A percentile compares a stretch with the other conserved stretches of the same genome.
Evolutionary conservation across 2,888 invertebrate genomes (phyloP).

Genomic region (Liodrosophila aerea): DNA sequence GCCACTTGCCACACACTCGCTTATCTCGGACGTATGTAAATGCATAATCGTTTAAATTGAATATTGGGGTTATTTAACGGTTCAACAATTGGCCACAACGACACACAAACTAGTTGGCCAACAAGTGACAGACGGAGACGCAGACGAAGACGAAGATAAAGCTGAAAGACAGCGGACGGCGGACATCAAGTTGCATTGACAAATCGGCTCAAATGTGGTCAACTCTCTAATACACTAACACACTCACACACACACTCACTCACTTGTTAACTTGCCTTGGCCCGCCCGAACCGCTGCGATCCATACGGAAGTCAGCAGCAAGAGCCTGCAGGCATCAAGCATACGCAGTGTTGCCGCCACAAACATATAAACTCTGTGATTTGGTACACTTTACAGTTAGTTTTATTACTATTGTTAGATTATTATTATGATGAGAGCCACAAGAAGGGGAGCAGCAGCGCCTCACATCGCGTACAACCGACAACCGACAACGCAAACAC

Average conservation of each 20-base stretch:
- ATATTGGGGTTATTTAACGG: conserved; percentile 73
- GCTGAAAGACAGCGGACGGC: conserved; percentile 25
- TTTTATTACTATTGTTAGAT: too few relatives aligned
- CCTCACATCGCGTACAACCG: conserved; percentile 19
- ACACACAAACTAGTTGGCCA: conserved; percentile 62
- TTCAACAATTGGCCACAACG: conserved; percentile 44
- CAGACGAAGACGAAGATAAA: too few relatives aligned
- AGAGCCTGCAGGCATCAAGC: conserved; percentile 17
- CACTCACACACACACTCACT: conserved; percentile 10
- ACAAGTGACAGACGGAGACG: too few relatives aligned
- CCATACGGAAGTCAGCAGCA: conserved; percentile 21
- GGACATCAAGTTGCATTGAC: conserved; percentile 58
- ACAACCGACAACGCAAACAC: conserved; percentile 76
- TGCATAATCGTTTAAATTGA: conserved; percentile 38
- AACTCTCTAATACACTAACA: conserved; percentile 53
- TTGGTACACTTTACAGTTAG: too few relatives aligned
- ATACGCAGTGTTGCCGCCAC: conserved; percentile 8
- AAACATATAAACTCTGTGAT: conserved; percentile 16
- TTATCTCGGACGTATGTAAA: conserved; percentile 41
- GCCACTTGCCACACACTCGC: conserved; percentile 3
- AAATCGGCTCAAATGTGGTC: conserved; percentile 32
- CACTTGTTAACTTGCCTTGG: conserved; percentile 65
- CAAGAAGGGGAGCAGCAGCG: too few relatives aligned
- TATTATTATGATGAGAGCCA: too few relatives aligned
- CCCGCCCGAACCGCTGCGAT: conserved; percentile 37